Base-by-base conservation (phyloP, 1,140 invertebrate species). In the Caenorhabditis brenneri region DNA sequence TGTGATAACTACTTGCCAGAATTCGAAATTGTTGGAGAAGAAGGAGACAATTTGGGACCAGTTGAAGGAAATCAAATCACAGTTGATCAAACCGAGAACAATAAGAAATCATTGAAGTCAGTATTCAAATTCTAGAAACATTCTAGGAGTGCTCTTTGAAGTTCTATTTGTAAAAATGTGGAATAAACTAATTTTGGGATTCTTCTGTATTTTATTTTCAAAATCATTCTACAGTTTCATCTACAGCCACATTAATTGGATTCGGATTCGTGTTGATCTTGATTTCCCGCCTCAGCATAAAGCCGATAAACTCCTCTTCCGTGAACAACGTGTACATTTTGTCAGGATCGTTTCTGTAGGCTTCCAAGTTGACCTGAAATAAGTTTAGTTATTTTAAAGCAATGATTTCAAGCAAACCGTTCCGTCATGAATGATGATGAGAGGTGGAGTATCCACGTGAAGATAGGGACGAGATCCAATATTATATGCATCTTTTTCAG, bases 11-110 rank as follows among this genome's bases (percentile, higher is more conserved):
- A 49, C 16, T 22, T 83, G 15, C 79, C 22, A 39, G 81, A 83
- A 16, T 83, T 74, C 29, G n/a, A 69, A 58, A 46, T 74, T 15
- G 48, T 83, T 42, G 39, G 33, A 7, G 24, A 19, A 16, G 39
- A 65, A 22, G 53, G 15, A 15, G 53, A 81, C 10, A 53, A 46
- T 29, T 29, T 69, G 9, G 42, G 80, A 39, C 97, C 97, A 89
- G 95, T 96, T 92, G 33, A 93, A 93, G 16, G 60, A 53, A 31
- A 49, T n/a, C 39, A 27, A 74, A 42, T 74, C 15, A 9, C n/a
- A 24, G 65, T 15, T 24, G 15, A 24, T 6, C 36, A 22, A 12
- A n/a, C 19, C 6, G 65, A 42, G 10, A 42, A 74, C 6, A 39
- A 58, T 3, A 51, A 65, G 36, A 74, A 74, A 24, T 74, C 65